phyloP scores from a whole-genome alignment of 2,113 vertebrate species.

The Ameiurus melas region DNA sequence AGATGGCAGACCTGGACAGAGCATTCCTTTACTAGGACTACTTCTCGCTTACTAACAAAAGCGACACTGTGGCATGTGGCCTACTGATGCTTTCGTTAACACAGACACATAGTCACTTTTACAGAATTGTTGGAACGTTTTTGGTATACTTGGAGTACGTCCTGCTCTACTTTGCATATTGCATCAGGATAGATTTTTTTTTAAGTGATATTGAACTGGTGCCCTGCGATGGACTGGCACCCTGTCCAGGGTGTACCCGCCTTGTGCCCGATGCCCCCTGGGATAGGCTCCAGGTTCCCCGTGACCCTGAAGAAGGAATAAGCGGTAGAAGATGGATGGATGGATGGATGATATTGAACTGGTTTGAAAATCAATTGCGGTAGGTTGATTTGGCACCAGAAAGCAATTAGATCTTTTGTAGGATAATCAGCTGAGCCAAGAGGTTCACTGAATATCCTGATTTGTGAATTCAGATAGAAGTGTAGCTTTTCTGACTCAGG shows the following conservation, averaged over 20 bases:
- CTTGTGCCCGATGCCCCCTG: too few relatives aligned
- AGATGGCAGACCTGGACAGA: conserved; percentile 53
- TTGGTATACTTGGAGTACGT: background rate
- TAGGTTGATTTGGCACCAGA: background rate
- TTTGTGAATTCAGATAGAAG: background rate
- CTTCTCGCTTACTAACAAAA: conserved; percentile 40
- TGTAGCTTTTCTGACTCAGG: background rate
- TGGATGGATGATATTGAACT: too few relatives aligned
- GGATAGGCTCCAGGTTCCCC: too few relatives aligned
- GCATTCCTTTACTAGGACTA: conserved; percentile 70
- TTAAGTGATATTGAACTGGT: background rate
- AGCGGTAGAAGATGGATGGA: too few relatives aligned
- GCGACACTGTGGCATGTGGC: conserved; percentile 34
- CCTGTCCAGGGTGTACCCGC: too few relatives aligned
- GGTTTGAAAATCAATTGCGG: background rate
- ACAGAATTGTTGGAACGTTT: background rate
- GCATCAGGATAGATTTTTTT: background rate
- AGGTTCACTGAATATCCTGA: background rate
- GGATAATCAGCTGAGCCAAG: background rate
- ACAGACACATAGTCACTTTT: background rate
- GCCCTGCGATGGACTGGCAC: too few relatives aligned
- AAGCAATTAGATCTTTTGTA: background rate
- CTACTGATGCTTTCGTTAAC: background rate
- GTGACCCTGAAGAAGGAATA: too few relatives aligned
- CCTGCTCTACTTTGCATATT: background rate